phyloP scores from a whole-genome alignment of 2,797 vertebrate species.

The Enoplosus armatus region DNA sequence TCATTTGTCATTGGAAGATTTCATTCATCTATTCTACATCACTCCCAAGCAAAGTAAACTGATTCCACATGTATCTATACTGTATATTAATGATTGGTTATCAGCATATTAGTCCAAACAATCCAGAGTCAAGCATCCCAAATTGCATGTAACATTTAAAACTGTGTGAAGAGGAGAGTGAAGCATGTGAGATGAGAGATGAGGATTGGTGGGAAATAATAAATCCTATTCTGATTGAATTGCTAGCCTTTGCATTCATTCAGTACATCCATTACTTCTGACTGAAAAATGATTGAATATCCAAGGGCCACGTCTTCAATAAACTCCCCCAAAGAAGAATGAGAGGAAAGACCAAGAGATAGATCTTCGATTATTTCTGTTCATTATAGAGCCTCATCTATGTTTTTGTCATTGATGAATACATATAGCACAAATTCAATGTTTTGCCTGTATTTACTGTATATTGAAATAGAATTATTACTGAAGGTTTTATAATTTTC shows the following conservation, averaged over 20 bases:
- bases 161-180: constrained; percentile 25
- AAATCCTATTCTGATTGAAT: constrained; percentile 75
- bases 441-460: constrained; percentile 42
- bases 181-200: constrained; percentile 20
- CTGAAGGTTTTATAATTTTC: constrained; percentile 36
- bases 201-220: constrained; percentile 13
- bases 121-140: neutral
- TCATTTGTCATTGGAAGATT: constrained; percentile 56
- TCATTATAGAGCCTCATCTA: constrained; percentile 54
- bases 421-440: constrained; percentile 13
- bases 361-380: constrained; percentile 63
- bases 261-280: constrained; percentile 68
- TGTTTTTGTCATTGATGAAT: constrained; percentile 45
- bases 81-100: constrained; percentile 5
- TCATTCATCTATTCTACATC: constrained; percentile 58
- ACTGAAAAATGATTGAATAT: constrained; percentile 77
- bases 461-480: constrained; percentile 38
- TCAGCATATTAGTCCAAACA: constrained; percentile 8
- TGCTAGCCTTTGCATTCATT: constrained; percentile 78
- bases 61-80: neutral
- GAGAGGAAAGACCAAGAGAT: constrained; percentile 68
- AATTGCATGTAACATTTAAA: constrained; percentile 31
- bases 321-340: constrained; percentile 67
- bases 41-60: constrained; percentile 9
- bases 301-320: constrained; percentile 77